Base-by-base conservation (phyloP, 2,888 invertebrate species). In the Eilema griseolum region DNA sequence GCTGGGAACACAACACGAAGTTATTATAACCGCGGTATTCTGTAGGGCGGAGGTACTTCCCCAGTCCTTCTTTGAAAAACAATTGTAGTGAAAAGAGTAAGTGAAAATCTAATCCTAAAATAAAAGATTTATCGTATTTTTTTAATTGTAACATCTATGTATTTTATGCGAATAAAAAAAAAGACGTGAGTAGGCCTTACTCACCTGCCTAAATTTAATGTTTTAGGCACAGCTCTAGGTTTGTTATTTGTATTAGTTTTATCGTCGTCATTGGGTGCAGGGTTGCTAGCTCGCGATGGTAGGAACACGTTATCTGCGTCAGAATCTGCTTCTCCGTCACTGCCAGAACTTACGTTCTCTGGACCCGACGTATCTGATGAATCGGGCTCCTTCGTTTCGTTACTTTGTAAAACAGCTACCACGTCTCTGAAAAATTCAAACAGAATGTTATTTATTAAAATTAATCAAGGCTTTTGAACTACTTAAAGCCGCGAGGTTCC, bases 371-470 rank as follows among this genome's bases (percentile, higher is more conserved):
- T 95, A 72, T 95, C 95, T 83, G 95, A 95, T 61, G 95, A 95
- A 77, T 95, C 95, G 52, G 93, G 91, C 7, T 93, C 93, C 67
- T 94, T 97, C 78, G 96, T 96, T 69, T 97, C 97, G 80, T 96
- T 96, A 76, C 96, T 97, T 87, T 97, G 96, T 88, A 97, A 91
- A 84, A 97, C 96, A 77, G 97, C 97, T 20, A 97, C 97, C 0
- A 97, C 97, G 87, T 97, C 97, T 71, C 97, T 96, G 86, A 75
- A 95, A 52, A n/a, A 5, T 20, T n/a, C n/a, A n/a, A 3, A 52
- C 2, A 46, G 20, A 20, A 46, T 12, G 20, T 16, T 4, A 46
- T 46, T 46, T 20, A 20, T 5, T 46, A 46, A 5, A 41, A 41
- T 14, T 16, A 41, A 3, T 16, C 41, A 41, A 41, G 41, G 16